Conservation (phyloP, 2,113 vertebrate species). For the Oxygymnocypris stewartii region DNA sequence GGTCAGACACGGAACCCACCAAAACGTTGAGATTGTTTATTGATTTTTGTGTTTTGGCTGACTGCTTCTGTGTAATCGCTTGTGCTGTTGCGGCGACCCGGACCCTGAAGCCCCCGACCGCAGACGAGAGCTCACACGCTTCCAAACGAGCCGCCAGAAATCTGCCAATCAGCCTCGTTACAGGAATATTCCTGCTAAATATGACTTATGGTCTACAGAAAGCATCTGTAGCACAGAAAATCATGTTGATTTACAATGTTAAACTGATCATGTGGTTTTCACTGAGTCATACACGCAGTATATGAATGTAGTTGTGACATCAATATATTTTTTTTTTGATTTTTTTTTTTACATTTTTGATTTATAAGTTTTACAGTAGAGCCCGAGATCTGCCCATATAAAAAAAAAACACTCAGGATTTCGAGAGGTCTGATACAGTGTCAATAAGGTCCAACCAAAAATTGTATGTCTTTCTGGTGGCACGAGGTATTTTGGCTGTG, state of each 20-base stretch:
- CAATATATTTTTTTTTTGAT: no score
- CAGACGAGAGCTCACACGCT: background rate
- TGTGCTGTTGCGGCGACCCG: conserved; percentile 68
- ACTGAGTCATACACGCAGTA: background rate
- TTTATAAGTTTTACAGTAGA: no score
- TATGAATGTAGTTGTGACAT: background rate
- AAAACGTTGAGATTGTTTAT: conserved; percentile 98
- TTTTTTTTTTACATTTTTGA: no score
- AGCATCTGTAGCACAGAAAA: background rate
- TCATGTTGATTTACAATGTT: background rate
- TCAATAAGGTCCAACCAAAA: no score
- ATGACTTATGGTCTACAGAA: background rate
- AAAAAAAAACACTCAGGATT: no score
- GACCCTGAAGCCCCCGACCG: conserved; percentile 24
- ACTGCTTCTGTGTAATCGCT: conserved; percentile 90
- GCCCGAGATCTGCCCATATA: no score
- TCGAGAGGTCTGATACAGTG: no score
- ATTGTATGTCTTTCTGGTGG: no score
- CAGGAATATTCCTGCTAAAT: background rate
- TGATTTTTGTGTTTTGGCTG: conserved; percentile 98
- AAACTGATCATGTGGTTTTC: background rate
- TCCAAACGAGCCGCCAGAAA: background rate
- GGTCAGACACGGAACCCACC: conserved; percentile 90
- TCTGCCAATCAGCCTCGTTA: background rate
- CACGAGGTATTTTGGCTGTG: no score